Percentiles rank a stretch among this genome's conserved stretches.
These are phyloP conservation scores for Charaxes varanes DNA, from an alignment of 1,140 invertebrate genomes.

Conservation along the genomic window DNA sequence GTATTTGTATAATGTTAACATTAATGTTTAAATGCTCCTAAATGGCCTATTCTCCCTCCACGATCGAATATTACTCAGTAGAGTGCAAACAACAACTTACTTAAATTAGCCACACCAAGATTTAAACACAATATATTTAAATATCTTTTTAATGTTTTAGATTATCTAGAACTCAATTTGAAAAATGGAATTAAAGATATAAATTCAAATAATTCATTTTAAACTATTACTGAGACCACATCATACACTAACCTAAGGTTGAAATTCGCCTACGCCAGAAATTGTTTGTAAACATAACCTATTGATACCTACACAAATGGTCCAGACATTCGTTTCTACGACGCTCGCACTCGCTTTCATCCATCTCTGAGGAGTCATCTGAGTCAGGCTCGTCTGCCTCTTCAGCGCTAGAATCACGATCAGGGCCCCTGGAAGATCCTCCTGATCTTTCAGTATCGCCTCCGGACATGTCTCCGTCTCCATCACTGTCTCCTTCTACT, in stretches of 20 bases:
- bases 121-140: too few relatives aligned
- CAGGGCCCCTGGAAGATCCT: slow-evolving; percentile 76
- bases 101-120: too few relatives aligned
- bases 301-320: slow-evolving; percentile 77
- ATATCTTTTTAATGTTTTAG: too few relatives aligned
- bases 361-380: slow-evolving; percentile 91
- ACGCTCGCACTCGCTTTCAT: slow-evolving; percentile 93
- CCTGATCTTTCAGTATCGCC: slow-evolving; percentile 78
- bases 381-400: slow-evolving; percentile 83
- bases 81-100: too few relatives aligned
- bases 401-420: slow-evolving; percentile 82
- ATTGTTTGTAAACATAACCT: slow-evolving; percentile 73
- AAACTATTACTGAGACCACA: too few relatives aligned
- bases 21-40: too few relatives aligned
- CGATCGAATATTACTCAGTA: too few relatives aligned
- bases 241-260: slow-evolving; percentile 25
- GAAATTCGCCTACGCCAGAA: slow-evolving; percentile 18
- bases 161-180: too few relatives aligned
- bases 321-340: slow-evolving; percentile 87
- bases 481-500: slow-evolving; percentile 75
- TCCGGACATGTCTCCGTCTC: slow-evolving; percentile 76
- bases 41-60: too few relatives aligned
- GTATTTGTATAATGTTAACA: too few relatives aligned
- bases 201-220: too few relatives aligned
- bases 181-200: too few relatives aligned